These are phyloP conservation scores for Gadus macrocephalus DNA, from an alignment of 2,113 vertebrate genomes.

Conservation along the genomic window DNA sequence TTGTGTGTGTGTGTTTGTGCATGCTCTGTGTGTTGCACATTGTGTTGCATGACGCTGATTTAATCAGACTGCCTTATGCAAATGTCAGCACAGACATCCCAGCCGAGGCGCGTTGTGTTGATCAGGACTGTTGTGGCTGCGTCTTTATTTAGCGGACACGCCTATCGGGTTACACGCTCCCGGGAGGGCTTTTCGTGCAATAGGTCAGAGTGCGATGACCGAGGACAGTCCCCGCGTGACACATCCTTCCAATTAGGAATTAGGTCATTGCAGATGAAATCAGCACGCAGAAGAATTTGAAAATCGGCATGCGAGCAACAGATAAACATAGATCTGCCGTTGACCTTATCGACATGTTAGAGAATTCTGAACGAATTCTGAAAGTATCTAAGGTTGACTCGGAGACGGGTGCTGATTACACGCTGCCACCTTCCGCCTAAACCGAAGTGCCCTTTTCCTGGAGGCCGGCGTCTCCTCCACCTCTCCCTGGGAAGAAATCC, in stretches of 20 bases:
- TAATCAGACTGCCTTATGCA: slow-evolving; percentile 34
- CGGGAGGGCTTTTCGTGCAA: slow-evolving; percentile 52
- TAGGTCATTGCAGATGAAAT: slow-evolving; percentile 36
- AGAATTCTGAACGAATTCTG: no score
- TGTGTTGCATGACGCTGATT: slow-evolving; percentile 36
- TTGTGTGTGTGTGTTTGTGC: slow-evolving; percentile 28
- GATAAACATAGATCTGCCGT: no score
- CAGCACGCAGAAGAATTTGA: slow-evolving; percentile 18
- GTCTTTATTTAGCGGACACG: slow-evolving; percentile 63
- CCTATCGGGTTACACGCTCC: slow-evolving; percentile 59
- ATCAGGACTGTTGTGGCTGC: slow-evolving; percentile 57
- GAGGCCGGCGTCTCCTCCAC: slow-evolving; percentile 8
- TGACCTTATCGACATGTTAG: no score
- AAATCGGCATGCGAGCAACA: no score
- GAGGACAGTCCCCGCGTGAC: slow-evolving; percentile 46
- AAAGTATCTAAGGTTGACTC: background rate
- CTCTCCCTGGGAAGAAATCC: slow-evolving; percentile 24
- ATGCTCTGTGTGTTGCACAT: slow-evolving; percentile 20
- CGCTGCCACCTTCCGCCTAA: slow-evolving; percentile 25
- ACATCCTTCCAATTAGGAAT: slow-evolving; percentile 44
- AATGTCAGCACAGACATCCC: slow-evolving; percentile 59
- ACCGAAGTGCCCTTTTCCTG: slow-evolving; percentile 22
- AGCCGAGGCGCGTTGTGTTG: slow-evolving; percentile 55
- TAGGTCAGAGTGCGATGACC: slow-evolving; percentile 62
- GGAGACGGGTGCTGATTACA: slow-evolving; percentile 13